These are phyloP conservation scores for Gymnodraco acuticeps DNA, from an alignment of 2,797 vertebrate genomes.

Conservation along the genomic window DNA sequence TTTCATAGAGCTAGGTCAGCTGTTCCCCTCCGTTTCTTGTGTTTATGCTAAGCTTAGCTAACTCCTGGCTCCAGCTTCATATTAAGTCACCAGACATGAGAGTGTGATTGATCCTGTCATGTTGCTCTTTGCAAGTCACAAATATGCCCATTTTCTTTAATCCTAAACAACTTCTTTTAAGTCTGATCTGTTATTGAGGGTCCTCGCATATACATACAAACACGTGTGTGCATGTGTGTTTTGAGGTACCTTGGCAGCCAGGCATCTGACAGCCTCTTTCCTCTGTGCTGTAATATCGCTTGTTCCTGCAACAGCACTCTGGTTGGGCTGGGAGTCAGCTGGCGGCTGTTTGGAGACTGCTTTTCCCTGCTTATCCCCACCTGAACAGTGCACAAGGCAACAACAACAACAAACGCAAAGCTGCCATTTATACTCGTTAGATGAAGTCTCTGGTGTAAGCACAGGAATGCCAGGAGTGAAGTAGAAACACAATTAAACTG, in stretches of 20 bases:
- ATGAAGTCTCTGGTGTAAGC: constrained; percentile 43
- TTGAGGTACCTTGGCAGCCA: constrained; percentile 91
- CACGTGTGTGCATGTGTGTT: constrained; percentile 23
- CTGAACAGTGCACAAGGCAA: constrained; percentile 75
- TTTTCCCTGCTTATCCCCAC: constrained; percentile 85
- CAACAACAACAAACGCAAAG: constrained; percentile 60
- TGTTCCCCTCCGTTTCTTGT: background rate
- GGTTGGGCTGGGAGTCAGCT: constrained; percentile 76
- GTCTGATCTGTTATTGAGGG: constrained; percentile 1
- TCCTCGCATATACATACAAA: constrained; percentile 26
- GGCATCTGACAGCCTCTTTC: constrained; percentile 88
- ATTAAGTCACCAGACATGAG: background rate
- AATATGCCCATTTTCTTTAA: constrained; percentile 1
- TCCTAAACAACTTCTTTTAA: constrained; percentile 9
- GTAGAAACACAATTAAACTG: constrained; percentile 42
- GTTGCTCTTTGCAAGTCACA: background rate
- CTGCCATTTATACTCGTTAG: constrained; percentile 56
- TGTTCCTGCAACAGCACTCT: constrained; percentile 71
- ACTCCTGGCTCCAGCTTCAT: constrained; percentile 8
- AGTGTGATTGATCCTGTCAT: constrained; percentile 6
- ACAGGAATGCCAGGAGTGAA: constrained; percentile 33
- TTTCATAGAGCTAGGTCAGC: background rate
- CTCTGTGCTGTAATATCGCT: constrained; percentile 80
- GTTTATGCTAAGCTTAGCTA: constrained; percentile 6
- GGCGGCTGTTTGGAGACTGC: constrained; percentile 86